Base-by-base conservation (phyloP, 2,113 vertebrate genomes). In the Prunella fulvescens region DNA sequence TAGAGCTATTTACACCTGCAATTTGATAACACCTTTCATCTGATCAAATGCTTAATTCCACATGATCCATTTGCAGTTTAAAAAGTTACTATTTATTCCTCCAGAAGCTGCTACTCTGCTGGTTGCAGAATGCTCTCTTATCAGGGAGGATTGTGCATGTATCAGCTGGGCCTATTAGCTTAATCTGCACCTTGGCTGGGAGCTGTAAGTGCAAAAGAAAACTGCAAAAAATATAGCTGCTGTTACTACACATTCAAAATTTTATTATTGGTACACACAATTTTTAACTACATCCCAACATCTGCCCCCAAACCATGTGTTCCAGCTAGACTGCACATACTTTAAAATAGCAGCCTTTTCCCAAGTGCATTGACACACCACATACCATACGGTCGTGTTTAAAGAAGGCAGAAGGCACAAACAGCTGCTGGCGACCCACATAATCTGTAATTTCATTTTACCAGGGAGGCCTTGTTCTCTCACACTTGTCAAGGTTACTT, bases 221-320 rank as follows among this genome's bases (percentile, higher is more conserved):
- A 35, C 44, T 54, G 81, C 18, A 84, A 70, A 92, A 87, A 65
- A 23, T 37, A 44, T 11, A n/a, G 33, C 58, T 92, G 54, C 81
- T 87, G 78, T 72, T 79, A 64, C 61, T 79, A 72, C n/a, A 69
- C 33, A 51, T 54, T 48, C n/a, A 12, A 73, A 39, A 44, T 79
- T 29, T 76, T 65, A 80, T 78, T 95, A 69, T 50, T 72, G 53
- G 50, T n/a, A 60, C 61, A 42, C 39, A 40, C 58, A 51, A 67
- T 56, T 76, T 84, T 72, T 79, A 90, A 64, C 84, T 91, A 57
- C 45, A 91, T 69, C 65, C 65, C 81, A 93, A 95, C 77, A 92
- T 92, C 89, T 92, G 87, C 78, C 70, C 84, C 85, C 90, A 95
- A 92, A 85, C 77, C 47, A 16, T 91, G 81, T 95, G 90, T 82